Evolutionary conservation across 2,888 invertebrate genomes (phyloP).

Genomic region (Ariolimax columbianus): DNA sequence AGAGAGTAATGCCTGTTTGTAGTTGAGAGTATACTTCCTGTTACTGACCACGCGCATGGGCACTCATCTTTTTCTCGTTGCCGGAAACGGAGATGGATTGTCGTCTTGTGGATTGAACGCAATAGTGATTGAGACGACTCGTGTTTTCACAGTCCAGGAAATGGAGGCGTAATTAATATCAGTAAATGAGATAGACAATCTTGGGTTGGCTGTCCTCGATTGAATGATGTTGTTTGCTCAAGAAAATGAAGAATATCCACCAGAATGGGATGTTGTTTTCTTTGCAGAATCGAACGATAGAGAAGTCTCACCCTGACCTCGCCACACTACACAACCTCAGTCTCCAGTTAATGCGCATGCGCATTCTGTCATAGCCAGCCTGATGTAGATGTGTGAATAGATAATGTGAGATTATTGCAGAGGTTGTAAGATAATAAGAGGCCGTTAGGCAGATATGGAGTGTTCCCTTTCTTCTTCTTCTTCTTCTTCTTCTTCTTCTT

Average conservation of each 20-base stretch:
- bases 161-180: slow-evolving; percentile 48
- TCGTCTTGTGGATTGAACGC: slow-evolving; percentile 30
- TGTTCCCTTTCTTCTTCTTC: no score
- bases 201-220: neutral
- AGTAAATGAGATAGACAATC: slow-evolving; percentile 40
- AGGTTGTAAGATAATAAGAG: no score
- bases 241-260: slow-evolving; percentile 41
- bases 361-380: no score
- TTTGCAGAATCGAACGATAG: neutral
- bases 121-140: neutral
- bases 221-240: slow-evolving; percentile 43
- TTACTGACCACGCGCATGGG: slow-evolving; percentile 38
- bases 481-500: no score
- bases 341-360: no score
- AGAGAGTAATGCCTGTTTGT: slow-evolving; percentile 38
- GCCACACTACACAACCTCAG: neutral
- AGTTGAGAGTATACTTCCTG: slow-evolving; percentile 48
- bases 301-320: neutral
- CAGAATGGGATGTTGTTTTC: slow-evolving; percentile 42
- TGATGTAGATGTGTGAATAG: no score
- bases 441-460: no score
- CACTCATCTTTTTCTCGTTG: neutral
- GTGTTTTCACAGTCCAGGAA: slow-evolving; percentile 39
- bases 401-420: no score
- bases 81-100: slow-evolving; percentile 51